Evolutionary conservation across 2,797 vertebrate species (phyloP).

Genomic region (Apogon hyalosoma): DNA sequence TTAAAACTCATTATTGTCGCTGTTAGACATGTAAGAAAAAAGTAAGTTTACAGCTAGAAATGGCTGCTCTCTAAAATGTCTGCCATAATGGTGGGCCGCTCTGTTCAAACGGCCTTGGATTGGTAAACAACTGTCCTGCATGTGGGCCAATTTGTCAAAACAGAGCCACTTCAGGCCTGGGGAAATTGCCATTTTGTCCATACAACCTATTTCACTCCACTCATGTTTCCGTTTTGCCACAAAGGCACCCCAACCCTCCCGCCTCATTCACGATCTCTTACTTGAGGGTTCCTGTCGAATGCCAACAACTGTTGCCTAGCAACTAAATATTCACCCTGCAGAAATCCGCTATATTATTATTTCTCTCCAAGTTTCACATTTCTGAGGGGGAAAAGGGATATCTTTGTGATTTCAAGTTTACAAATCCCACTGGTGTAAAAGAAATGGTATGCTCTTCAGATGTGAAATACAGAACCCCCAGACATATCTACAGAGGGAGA

Average conservation of each 20-base stretch:
- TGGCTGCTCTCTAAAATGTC: constrained; percentile 34
- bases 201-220: constrained; percentile 55
- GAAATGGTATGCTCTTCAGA: constrained; percentile 40
- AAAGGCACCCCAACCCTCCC: constrained; percentile 31
- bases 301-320: constrained; percentile 83
- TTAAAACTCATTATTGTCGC: constrained; percentile 5
- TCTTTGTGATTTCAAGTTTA: constrained; percentile 71
- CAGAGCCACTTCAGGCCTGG: constrained; percentile 47
- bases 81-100: constrained; percentile 27
- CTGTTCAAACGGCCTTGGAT: constrained; percentile 55
- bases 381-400: constrained; percentile 34
- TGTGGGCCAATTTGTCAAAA: constrained; percentile 70
- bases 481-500: constrained; percentile 29
- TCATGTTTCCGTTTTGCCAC: constrained; percentile 51
- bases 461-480: constrained; percentile 32
- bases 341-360: constrained; percentile 75
- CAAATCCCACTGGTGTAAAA: constrained; percentile 59
- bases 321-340: constrained; percentile 81
- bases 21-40: background rate
- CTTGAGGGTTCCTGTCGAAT: constrained; percentile 69
- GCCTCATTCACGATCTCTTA: constrained; percentile 53
- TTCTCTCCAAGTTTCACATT: constrained; percentile 71
- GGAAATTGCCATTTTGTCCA: constrained; percentile 67
- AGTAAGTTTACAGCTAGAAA: constrained; percentile 27
- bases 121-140: constrained; percentile 60